Percentiles rank a stretch among this genome's conserved stretches.
Evolutionary conservation across 53 echinoderm and acorn worm species (phyloP).

Genomic region (Luidia sarsii): DNA sequence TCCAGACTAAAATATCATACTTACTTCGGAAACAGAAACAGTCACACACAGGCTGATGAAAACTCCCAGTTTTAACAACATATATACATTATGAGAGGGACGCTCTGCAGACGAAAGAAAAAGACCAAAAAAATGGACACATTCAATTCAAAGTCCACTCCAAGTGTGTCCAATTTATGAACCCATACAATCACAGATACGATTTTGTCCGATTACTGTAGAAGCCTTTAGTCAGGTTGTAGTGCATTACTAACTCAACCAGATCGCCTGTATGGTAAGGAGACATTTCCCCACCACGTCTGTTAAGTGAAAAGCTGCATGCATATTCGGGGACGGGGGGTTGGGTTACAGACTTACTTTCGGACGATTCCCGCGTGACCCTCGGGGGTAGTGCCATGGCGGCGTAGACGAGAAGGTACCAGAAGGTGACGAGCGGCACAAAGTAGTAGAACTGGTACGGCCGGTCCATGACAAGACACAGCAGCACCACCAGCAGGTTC

Average conservation of each 20-base stretch:
- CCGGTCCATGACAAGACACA: slow-evolving; percentile 93
- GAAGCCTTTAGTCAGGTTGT: too few relatives aligned
- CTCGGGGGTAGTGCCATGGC: slow-evolving; percentile 89
- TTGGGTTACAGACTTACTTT: slow-evolving; percentile 57
- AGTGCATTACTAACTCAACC: too few relatives aligned
- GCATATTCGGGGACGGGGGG: too few relatives aligned
- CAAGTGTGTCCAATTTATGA: too few relatives aligned
- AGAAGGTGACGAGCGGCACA: slow-evolving; percentile 95
- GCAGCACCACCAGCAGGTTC: slow-evolving; percentile 86
- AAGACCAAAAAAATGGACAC: too few relatives aligned
- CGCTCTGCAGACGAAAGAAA: too few relatives aligned
- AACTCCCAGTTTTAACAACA: slow-evolving; percentile 65
- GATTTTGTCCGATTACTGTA: too few relatives aligned
- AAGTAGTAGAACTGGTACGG: slow-evolving; percentile 99
- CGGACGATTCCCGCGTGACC: slow-evolving; percentile 77
- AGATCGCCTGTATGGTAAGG: too few relatives aligned
- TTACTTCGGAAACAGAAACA: slow-evolving; percentile 82
- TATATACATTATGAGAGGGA: slow-evolving; percentile 70
- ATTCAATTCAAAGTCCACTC: too few relatives aligned
- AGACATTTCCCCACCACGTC: neutral
- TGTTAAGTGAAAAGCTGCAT: neutral
- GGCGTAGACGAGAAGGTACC: slow-evolving; percentile 88
- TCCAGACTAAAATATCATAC: neutral
- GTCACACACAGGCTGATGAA: slow-evolving; percentile 58
- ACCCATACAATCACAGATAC: too few relatives aligned